Conservation (phyloP, 2,113 vertebrate species). For the Cervus canadensis region DNA sequence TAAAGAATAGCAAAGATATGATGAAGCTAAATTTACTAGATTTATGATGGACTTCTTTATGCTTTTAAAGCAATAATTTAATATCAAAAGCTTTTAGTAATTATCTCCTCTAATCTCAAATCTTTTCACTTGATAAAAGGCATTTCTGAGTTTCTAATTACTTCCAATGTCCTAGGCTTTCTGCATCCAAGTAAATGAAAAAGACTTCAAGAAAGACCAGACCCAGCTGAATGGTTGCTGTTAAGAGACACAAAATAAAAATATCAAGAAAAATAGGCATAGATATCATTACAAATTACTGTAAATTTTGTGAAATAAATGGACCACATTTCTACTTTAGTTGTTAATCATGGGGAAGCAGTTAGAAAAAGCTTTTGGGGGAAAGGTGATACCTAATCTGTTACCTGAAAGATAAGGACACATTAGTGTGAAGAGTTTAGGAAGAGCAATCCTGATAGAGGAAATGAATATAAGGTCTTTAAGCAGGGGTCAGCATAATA, state of each 20-base stretch:
- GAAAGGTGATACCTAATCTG: background rate
- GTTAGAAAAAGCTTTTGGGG: background rate
- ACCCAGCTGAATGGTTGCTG: background rate
- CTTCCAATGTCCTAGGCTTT: background rate
- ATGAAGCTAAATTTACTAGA: background rate
- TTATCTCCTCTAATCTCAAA: background rate
- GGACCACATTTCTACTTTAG: background rate
- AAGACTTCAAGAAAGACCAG: background rate
- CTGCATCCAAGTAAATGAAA: background rate
- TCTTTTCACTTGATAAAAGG: background rate
- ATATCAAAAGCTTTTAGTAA: background rate
- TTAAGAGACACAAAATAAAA: background rate
- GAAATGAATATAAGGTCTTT: background rate
- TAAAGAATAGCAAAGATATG: background rate
- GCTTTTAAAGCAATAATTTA: background rate
- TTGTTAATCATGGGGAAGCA: accelerated
- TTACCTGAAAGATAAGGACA: background rate
- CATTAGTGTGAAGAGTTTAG: background rate
- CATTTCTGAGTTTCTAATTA: background rate
- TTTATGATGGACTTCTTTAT: background rate
- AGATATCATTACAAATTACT: background rate
- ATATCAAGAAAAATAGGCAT: background rate
- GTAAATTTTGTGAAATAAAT: background rate
- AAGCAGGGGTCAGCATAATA: background rate
- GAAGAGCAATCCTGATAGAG: background rate